Percentiles rank a stretch among this genome's conserved stretches.
These are phyloP conservation scores for Alouatta palliata DNA, from an alignment of 2,113 vertebrate species.

Conservation along the genomic window DNA sequence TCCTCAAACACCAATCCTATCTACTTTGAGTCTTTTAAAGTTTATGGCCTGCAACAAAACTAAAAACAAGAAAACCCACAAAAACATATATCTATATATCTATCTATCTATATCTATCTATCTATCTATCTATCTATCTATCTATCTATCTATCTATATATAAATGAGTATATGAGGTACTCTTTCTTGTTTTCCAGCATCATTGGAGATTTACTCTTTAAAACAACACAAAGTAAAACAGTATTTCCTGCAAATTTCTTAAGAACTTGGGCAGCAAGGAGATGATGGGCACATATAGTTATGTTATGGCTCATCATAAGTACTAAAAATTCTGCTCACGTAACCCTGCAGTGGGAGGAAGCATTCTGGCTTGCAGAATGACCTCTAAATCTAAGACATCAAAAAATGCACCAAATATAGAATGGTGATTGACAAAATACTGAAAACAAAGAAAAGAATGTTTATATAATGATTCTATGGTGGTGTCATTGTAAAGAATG, in stretches of 20 bases:
- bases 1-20: not conserved
- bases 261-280: not conserved
- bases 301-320: not conserved
- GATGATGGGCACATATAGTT: not conserved
- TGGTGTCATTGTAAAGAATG: not conserved
- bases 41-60: not conserved
- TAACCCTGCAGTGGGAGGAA: constrained; percentile 70
- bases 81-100: too few species aligned
- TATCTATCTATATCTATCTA: too few species aligned
- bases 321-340: constrained; percentile 80
- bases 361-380: constrained; percentile 62
- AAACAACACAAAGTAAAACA: not conserved
- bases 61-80: too few species aligned
- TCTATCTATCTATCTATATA: too few species aligned
- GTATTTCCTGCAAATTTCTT: not conserved
- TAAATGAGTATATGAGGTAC: not conserved
- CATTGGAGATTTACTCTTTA: not conserved
- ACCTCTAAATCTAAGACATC: constrained; percentile 46
- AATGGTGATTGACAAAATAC: constrained; percentile 36
- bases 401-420: constrained; percentile 44
- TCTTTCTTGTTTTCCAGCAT: not conserved
- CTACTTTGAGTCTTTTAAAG: not conserved
- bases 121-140: too few species aligned
- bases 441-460: constrained; percentile 26
- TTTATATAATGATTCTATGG: not conserved